Evolutionary conservation across 2,797 vertebrate genomes (phyloP).

Genomic region (Schizopygopsis malacanthus): DNA sequence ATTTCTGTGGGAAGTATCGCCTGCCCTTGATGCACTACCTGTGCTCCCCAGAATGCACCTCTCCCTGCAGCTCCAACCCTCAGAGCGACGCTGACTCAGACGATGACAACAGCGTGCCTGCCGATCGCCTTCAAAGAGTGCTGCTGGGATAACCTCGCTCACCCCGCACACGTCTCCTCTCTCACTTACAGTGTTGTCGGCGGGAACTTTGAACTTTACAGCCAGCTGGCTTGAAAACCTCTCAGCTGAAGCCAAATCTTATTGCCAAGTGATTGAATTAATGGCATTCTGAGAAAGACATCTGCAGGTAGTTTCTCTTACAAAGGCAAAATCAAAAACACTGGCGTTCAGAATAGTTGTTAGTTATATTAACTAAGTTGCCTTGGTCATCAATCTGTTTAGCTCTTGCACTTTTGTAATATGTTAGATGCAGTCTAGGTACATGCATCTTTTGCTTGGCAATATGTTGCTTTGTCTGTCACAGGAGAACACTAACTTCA

Average conservation of each 20-base stretch:
- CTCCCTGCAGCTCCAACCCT: conserved; percentile 93
- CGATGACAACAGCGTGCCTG: conserved; percentile 90
- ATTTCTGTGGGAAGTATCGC: conserved; percentile 98
- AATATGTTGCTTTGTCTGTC: conserved; percentile 6
- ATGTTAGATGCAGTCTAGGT: background rate
- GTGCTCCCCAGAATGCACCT: conserved; percentile 96
- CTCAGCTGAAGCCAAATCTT: conserved; percentile 44
- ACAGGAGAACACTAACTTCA: background rate
- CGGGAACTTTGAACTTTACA: conserved; percentile 42
- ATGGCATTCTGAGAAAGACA: conserved; percentile 9
- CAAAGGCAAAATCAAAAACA: conserved; percentile 25
- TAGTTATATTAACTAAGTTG: conserved; percentile 41
- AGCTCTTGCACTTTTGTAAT: conserved; percentile 35
- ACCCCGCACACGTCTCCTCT: background rate
- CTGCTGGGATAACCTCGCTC: conserved; percentile 86
- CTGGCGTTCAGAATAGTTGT: conserved; percentile 25
- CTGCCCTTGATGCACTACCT: conserved; percentile 99
- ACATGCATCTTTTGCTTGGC: background rate
- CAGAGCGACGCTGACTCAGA: conserved; percentile 97
- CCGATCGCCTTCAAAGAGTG: conserved; percentile 93
- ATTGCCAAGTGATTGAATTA: conserved; percentile 39
- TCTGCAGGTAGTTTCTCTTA: conserved; percentile 2
- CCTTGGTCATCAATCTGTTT: conserved; percentile 22
- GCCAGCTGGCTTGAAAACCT: conserved; percentile 24
- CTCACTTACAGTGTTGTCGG: conserved; percentile 37